phyloP scores from a whole-genome alignment of 2,888 invertebrate genomes.

The Diachrysia chrysitis region DNA sequence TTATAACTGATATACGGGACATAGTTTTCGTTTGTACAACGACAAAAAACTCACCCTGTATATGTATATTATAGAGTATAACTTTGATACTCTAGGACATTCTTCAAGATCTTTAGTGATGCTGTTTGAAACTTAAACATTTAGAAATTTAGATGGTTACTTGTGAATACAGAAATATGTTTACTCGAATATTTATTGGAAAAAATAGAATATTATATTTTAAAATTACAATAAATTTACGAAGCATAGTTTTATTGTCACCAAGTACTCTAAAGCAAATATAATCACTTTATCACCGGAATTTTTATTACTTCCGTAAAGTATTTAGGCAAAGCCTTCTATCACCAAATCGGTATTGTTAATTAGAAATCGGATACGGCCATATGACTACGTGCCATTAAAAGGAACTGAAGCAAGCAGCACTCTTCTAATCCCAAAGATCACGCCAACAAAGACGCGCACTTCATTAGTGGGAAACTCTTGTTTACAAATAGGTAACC shows the following conservation, averaged over 20 bases:
- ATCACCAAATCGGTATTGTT: background rate
- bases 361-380: conserved; percentile 6
- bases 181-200: no score
- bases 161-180: no score
- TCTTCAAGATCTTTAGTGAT: background rate
- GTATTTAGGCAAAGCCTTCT: background rate
- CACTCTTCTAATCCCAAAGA: conserved; percentile 3
- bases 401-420: background rate
- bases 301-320: background rate
- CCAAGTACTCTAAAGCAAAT: no score
- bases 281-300: background rate
- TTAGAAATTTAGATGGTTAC: background rate
- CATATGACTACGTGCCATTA: background rate
- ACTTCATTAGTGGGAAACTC: conserved; percentile 35
- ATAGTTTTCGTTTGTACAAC: no score
- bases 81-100: background rate
- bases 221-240: no score
- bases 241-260: no score
- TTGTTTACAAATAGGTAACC: conserved; percentile 33
- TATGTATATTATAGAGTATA: background rate
- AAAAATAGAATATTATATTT: no score
- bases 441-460: conserved; percentile 11
- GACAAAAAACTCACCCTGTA: background rate
- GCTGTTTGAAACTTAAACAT: background rate
- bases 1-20: no score